A percentile compares a stretch with the other conserved stretches of the same genome.
Evolutionary conservation across 35 echinoderm and acorn worm species (phyloP).

Genomic region (Acanthaster planci): DNA sequence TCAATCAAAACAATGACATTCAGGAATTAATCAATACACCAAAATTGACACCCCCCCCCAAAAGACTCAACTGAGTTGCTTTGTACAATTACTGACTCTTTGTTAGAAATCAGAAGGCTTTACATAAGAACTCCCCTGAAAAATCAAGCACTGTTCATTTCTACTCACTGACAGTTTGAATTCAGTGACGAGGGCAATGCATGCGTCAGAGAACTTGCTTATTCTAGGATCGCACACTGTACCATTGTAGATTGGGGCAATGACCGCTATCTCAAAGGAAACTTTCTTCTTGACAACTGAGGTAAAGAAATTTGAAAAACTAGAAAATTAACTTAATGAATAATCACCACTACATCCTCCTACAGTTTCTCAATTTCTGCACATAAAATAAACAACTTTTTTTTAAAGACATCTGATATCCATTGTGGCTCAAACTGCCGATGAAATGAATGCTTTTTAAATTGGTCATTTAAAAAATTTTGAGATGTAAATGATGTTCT

Average conservation of each 20-base stretch:
- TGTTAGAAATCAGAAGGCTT: no score
- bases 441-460: no score
- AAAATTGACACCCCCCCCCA: no score
- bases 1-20: neutral
- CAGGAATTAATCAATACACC: neutral
- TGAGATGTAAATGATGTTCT: no score
- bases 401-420: neutral
- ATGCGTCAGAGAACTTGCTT: neutral
- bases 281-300: neutral
- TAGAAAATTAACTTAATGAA: neutral
- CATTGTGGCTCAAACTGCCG: no score
- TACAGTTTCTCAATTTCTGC: neutral
- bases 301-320: neutral
- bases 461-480: no score
- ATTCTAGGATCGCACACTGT: neutral
- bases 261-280: constrained; percentile 5
- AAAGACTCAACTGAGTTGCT: no score
- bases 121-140: no score
- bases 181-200: neutral
- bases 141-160: no score
- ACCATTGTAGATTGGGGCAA: neutral
- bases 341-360: neutral
- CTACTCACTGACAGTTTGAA: neutral
- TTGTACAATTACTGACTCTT: no score
- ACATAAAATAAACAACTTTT: neutral